phyloP scores from a whole-genome alignment of 2,797 vertebrate species.

The Psittacula echo region DNA sequence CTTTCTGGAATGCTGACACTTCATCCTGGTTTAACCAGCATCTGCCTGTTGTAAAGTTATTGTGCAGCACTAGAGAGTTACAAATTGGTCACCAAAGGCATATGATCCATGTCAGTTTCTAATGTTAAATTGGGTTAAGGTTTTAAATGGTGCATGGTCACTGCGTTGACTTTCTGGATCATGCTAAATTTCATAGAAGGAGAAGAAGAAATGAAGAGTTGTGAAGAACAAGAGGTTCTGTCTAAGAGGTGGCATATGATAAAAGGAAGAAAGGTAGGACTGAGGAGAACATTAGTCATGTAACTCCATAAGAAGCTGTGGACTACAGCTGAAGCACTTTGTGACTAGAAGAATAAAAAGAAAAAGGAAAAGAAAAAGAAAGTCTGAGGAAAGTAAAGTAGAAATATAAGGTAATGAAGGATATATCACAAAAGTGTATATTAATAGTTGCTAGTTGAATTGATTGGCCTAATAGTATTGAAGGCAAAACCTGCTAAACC shows the following conservation, averaged over 20 bases:
- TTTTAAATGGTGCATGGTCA: not conserved
- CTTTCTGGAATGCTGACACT: not conserved
- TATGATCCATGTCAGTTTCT: not conserved
- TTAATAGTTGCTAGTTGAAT: not conserved
- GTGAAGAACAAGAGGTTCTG: not conserved
- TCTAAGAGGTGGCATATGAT: not conserved
- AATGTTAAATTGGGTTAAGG: not conserved
- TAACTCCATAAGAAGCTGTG: not conserved
- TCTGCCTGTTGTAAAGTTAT: not conserved
- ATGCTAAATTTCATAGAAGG: not conserved
- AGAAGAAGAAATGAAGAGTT: not conserved
- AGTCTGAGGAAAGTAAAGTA: not conserved
- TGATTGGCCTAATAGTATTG: not conserved
- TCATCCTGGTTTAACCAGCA: not conserved
- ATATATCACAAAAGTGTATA: not conserved
- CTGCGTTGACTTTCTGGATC: not conserved
- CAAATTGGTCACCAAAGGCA: not conserved
- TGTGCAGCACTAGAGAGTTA: not conserved
- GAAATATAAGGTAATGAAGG: not conserved
- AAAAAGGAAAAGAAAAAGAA: rapidly evolving
- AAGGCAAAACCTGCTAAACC: not conserved
- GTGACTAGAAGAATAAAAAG: not conserved
- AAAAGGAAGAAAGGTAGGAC: not conserved
- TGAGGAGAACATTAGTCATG: not conserved
- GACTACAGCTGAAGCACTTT: not conserved